Evolutionary conservation across 2,113 vertebrate genomes (phyloP), one percentile per base, ranked within the genome.

Genomic region (Hippocampus comes): DNA sequence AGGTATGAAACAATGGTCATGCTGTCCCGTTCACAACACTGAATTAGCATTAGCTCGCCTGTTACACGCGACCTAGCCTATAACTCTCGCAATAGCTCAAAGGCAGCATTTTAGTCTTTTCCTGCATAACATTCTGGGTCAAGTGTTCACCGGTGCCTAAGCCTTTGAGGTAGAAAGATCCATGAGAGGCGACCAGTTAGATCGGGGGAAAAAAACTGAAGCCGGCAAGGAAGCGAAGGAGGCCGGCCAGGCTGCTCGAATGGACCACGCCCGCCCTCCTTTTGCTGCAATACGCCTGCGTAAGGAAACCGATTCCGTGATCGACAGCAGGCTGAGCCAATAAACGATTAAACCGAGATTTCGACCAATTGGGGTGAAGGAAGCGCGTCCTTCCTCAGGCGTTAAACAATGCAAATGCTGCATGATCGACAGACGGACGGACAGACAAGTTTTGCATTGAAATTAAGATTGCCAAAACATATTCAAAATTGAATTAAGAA

Each of bases 51-150:
- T 55, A 78, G 86, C 84, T 71, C 59, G 3, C 30, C 66, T 41
- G 74, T 76, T 73, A 80, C 76, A 66, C 76, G 83, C 81, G 78
- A 78, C 77, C 79, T 68, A 49, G 71, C 74, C 2, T 11, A 74
- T 77, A 70, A 76, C 4, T n/a, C 73, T 77, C 70, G 63, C 4
- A 34, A 75, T 25, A 63, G 59, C 17, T 18, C 64, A 78, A 71
- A 81, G 70, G 73, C 82, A 67, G 79, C 61, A 14, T 88, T 93
- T 91, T 53, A 91, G 87, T 67, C 87, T 78, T 73, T 89, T 89
- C 67, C 89, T 81, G 43, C 86, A 65, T 4, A 84, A 65, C 91
- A 93, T 92, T 61, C 67, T 89, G 87, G 15, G 6, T 25, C 64
- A 51, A 74, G 66, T 1, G 43, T 75, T 1, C 69, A 30, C 76